Conservation (phyloP, 2,113 vertebrate genomes). For the Pelecanus crispus region DNA sequence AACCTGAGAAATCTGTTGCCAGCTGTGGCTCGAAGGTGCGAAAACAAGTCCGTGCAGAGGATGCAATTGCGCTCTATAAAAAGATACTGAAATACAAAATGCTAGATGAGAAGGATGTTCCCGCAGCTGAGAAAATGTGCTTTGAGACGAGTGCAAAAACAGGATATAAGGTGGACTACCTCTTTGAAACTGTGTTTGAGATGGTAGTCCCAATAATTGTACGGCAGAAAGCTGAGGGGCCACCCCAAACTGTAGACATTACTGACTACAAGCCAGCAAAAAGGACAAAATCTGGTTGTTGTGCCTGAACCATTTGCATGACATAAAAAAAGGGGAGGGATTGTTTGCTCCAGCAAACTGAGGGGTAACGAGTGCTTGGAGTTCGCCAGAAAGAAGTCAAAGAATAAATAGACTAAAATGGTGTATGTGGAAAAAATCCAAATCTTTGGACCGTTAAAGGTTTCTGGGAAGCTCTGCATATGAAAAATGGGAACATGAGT, state of each 20-base stretch:
- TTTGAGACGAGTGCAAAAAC: constrained; percentile 98
- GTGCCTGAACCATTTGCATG: constrained; percentile 16
- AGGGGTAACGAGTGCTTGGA: neutral
- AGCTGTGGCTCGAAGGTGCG: constrained; percentile 44
- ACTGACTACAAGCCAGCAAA: constrained; percentile 64
- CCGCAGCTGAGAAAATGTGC: constrained; percentile 89
- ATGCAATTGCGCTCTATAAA: constrained; percentile 83
- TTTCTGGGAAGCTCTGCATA: neutral
- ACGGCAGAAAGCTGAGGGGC: constrained; percentile 78
- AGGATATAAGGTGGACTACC: constrained; percentile 86
- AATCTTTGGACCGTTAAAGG: neutral
- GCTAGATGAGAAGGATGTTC: constrained; percentile 81
- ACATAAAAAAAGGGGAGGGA: neutral
- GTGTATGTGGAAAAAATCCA: neutral
- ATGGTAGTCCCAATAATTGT: constrained; percentile 86
- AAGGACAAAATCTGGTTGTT: constrained; percentile 71
- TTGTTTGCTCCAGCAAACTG: neutral
- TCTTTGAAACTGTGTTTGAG: constrained; percentile 93
- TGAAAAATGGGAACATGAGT: neutral
- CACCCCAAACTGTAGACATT: constrained; percentile 82
- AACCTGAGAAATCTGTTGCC: neutral
- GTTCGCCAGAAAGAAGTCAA: neutral
- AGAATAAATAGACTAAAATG: neutral
- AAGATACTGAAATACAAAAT: constrained; percentile 88
- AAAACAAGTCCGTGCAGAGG: constrained; percentile 82